Conservation (phyloP, 2,797 vertebrate genomes). For the Sebastes umbrosus region DNA sequence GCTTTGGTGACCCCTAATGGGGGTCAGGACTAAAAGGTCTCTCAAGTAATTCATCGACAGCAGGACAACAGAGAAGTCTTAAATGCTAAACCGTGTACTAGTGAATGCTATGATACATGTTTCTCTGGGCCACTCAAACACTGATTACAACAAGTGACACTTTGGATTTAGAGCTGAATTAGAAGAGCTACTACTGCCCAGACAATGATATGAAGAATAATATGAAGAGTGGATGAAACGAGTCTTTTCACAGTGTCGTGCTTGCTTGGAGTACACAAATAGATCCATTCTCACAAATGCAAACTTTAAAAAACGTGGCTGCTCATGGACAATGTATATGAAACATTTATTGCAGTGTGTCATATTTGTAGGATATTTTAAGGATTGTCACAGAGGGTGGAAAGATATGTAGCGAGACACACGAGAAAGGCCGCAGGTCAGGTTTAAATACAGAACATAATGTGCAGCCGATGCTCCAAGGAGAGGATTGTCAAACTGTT, state of each 20-base stretch:
- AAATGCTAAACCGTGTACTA: background rate
- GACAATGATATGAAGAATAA: background rate
- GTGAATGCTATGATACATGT: background rate
- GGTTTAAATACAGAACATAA: background rate
- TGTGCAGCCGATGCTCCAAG: background rate
- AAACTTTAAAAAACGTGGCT: background rate
- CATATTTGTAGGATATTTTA: background rate
- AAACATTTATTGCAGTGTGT: background rate
- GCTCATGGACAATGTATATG: background rate
- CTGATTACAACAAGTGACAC: slow-evolving; percentile 18
- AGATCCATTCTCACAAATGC: background rate
- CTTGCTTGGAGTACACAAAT: background rate
- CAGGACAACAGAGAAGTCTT: background rate
- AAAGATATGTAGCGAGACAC: background rate
- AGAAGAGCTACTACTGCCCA: background rate
- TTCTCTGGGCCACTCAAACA: slow-evolving; percentile 5
- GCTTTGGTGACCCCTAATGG: too few species aligned
- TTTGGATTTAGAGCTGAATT: slow-evolving; percentile 10
- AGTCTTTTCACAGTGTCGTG: background rate
- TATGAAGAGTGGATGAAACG: background rate
- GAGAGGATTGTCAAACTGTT: background rate
- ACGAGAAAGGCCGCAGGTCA: background rate
- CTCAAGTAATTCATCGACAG: background rate
- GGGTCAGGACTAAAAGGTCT: background rate
- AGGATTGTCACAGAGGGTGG: background rate